Evolutionary conservation across 2,888 invertebrate genomes (phyloP).

Genomic region (Limenitis camilla): DNA sequence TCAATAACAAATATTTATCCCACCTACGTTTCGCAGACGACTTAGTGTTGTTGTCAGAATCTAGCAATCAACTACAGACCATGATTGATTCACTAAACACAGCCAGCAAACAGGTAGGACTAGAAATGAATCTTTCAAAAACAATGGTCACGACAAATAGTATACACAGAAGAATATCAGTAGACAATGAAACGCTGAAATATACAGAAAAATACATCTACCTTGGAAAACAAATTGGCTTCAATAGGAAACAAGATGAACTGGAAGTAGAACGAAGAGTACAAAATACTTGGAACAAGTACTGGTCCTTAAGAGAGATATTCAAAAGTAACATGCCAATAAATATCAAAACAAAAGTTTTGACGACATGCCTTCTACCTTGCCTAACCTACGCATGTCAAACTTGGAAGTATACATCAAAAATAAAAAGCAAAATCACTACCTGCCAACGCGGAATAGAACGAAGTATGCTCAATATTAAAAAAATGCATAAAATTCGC

Average conservation of each 20-base stretch:
- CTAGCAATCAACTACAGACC: conserved; percentile 11
- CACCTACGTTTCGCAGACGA: conserved; percentile 3
- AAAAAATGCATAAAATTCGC: no score
- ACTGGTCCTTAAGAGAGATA: conserved; percentile 22
- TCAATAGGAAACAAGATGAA: conserved; percentile 14
- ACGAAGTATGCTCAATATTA: no score
- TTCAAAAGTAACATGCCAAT: conserved; percentile 22
- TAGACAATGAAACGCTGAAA: conserved; percentile 7
- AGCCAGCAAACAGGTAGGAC: conserved; percentile 15
- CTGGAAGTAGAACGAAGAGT: conserved; percentile 22
- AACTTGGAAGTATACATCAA: conserved; percentile 15
- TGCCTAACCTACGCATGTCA: conserved; percentile 25
- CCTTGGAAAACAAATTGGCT: conserved; percentile 20
- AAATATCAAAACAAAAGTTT: conserved; percentile 22
- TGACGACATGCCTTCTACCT: conserved; percentile 20
- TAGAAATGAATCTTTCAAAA: conserved; percentile 19
- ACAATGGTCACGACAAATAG: conserved; percentile 21
- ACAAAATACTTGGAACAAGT: conserved; percentile 24
- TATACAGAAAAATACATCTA: conserved; percentile 14
- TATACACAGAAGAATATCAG: conserved; percentile 7
- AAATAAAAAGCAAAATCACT: conserved; percentile 14
- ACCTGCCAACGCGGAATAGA: background rate
- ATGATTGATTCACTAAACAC: conserved; percentile 16
- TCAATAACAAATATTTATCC: conserved; percentile 14
- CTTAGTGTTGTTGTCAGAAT: conserved; percentile 17